Evolutionary conservation across 2,797 vertebrate genomes (phyloP).

Genomic region (Notamacropus eugenii): DNA sequence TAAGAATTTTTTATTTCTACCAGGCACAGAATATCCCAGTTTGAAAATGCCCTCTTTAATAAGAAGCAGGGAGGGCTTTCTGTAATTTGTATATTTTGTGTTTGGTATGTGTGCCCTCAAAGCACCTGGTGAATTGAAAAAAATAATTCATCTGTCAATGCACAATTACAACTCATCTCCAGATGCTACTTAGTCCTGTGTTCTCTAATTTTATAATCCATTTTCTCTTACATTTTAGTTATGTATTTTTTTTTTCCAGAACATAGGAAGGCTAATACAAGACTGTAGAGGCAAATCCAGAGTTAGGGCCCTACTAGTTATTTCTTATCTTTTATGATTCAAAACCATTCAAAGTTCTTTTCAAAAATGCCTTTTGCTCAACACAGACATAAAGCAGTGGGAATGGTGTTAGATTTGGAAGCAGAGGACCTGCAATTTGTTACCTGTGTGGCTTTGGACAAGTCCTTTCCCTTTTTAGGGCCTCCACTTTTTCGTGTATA

Average conservation of each 20-base stretch:
- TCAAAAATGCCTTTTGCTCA: not conserved
- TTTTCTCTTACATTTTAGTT: not conserved
- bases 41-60: not conserved
- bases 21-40: not conserved
- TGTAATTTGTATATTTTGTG: not conserved
- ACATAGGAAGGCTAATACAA: not conserved
- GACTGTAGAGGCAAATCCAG: not conserved
- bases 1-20: not conserved
- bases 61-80: not conserved
- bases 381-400: not conserved
- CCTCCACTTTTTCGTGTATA: not conserved
- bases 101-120: not conserved
- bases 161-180: not conserved
- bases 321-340: not conserved
- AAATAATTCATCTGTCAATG: not conserved
- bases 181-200: not conserved
- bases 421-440: not conserved
- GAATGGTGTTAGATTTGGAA: not conserved
- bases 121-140: not conserved
- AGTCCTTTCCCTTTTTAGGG: not conserved
- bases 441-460: not conserved
- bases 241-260: not conserved
- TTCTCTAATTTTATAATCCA: not conserved
- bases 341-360: not conserved
- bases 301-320: not conserved